Conservation (phyloP, 2,113 vertebrate species). For the Callipepla squamata region DNA sequence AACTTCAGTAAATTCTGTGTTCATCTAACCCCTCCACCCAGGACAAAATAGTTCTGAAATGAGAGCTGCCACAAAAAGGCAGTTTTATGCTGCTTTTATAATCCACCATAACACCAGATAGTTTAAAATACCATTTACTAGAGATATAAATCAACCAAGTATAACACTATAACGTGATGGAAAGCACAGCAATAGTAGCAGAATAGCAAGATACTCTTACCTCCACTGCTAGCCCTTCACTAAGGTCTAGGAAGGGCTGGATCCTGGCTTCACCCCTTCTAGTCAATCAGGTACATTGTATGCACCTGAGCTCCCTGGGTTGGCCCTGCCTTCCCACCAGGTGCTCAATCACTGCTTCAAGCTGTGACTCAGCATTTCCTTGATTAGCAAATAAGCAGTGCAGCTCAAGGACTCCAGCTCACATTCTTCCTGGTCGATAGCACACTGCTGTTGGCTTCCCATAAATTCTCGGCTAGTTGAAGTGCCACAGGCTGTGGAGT, state of each 20-base stretch:
- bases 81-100: background rate
- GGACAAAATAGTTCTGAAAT: background rate
- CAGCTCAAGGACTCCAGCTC: background rate
- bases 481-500: background rate
- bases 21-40: background rate
- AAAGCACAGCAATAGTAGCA: too few species aligned
- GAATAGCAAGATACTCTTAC: too few species aligned
- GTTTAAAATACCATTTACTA: background rate
- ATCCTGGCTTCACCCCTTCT: too few species aligned
- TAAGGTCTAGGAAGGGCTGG: too few species aligned
- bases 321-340: too few species aligned
- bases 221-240: too few species aligned
- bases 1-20: background rate
- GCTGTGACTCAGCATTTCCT: too few species aligned
- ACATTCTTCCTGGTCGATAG: background rate
- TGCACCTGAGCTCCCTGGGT: too few species aligned
- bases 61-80: background rate
- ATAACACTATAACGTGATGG: too few species aligned
- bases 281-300: too few species aligned
- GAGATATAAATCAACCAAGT: background rate
- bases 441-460: background rate
- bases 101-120: background rate
- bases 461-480: background rate
- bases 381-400: background rate
- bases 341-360: too few species aligned